Evolutionary conservation across 2,888 invertebrate genomes (phyloP), one percentile per base, ranked within the genome.

Genomic region (Dromius quadrimaculatus): DNA sequence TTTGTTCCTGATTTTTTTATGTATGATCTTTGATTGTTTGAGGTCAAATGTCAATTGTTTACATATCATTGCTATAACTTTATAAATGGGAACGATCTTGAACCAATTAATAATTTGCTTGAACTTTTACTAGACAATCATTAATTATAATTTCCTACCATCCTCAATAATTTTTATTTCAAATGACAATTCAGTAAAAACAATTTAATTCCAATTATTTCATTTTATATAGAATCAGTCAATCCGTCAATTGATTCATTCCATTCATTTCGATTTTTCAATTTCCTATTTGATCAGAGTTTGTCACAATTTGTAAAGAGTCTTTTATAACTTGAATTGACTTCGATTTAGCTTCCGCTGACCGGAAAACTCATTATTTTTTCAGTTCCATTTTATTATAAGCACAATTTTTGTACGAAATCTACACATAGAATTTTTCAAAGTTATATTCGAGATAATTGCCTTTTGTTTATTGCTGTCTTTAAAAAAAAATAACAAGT

Each of bases 331-430:
- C 6, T 8, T 28, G 8, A 28, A 59, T 32, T 13, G 34, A 28
- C 11, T 54, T 28, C 28, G 15, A 32, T 28, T 13, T n/a, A 41
- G 3, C 9, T 41, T 61, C 57, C 11, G 2, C 45, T 23, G 19
- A 19, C 34, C 17, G 43, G 43, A 15, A 15, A 50, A 4, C 3
- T 13, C 36, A 11, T 71, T 43, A 71, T 74, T 66, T 65, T 72
- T 78, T 87, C 71, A 28, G 28, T 5, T 8, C 8, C 28, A 5
- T 28, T 28, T 28, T n/a, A n/a, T n/a, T n/a, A n/a, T n/a, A n/a
- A n/a, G n/a, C n/a, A n/a, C n/a, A n/a, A n/a, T n/a, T n/a, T n/a
- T n/a, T n/a, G n/a, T n/a, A n/a, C n/a, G n/a, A n/a, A n/a, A n/a
- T n/a, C n/a, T n/a, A n/a, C n/a, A n/a, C n/a, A n/a, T n/a, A n/a